A percentile compares a stretch with the other conserved stretches of the same genome.
Evolutionary conservation across 2,113 vertebrate species (phyloP).

Genomic region (Saguinus midas): DNA sequence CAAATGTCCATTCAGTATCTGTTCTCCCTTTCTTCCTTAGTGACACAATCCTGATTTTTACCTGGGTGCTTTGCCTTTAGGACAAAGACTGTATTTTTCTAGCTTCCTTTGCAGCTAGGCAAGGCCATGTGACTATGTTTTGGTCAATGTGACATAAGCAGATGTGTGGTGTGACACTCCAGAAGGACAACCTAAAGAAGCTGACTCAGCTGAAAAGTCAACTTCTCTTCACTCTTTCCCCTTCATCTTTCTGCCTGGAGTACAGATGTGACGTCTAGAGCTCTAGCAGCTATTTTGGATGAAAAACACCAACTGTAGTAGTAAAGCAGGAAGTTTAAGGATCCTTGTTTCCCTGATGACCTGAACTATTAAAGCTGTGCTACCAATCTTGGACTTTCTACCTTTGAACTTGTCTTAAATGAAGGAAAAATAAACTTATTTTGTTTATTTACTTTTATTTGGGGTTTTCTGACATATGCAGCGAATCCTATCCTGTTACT

Average conservation of each 20-base stretch:
- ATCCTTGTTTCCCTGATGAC: background rate
- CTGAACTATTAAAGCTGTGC: background rate
- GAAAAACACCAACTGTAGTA: background rate
- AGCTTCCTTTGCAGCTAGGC: background rate
- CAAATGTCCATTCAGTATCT: background rate
- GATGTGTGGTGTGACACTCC: background rate
- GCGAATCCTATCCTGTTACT: background rate
- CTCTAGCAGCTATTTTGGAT: background rate
- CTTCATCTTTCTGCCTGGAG: background rate
- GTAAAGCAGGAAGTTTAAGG: background rate
- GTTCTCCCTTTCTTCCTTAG: background rate
- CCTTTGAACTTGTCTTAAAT: background rate
- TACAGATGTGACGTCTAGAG: background rate
- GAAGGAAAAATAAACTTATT: background rate
- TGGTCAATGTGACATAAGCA: background rate
- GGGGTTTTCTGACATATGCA: background rate
- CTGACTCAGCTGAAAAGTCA: background rate
- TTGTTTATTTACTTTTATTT: background rate
- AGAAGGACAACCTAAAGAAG: background rate
- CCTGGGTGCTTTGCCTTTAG: background rate
- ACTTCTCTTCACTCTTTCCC: background rate
- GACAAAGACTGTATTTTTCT: background rate
- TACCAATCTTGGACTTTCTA: background rate
- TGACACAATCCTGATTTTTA: background rate
- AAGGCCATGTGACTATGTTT: background rate